Percentiles rank a stretch among this genome's conserved stretches.
These are phyloP conservation scores for Pandion haliaetus DNA, from an alignment of 2,113 vertebrate genomes.

Conservation along the genomic window DNA sequence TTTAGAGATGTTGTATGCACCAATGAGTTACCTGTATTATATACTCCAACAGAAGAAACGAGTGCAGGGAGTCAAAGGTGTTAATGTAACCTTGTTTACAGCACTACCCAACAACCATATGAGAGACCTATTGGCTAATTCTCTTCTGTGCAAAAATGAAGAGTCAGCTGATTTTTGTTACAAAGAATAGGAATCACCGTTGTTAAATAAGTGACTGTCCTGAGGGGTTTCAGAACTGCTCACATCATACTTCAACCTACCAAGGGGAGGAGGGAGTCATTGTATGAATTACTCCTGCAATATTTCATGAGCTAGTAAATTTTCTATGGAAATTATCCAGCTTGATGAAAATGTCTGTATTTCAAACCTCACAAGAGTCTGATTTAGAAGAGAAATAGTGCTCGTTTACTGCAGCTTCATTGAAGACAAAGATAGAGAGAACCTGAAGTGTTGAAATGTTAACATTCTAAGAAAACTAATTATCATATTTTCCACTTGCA, in stretches of 20 bases:
- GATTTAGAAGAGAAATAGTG: constrained; percentile 64
- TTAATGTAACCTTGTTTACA: background rate
- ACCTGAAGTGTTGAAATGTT: constrained; percentile 42
- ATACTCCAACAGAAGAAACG: background rate
- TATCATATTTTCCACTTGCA: constrained; percentile 67
- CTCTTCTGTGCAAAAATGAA: background rate
- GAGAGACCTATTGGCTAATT: background rate
- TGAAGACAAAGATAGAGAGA: constrained; percentile 58
- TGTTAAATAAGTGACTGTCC: constrained; percentile 46
- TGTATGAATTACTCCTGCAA: constrained; percentile 38
- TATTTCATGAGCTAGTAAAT: constrained; percentile 64
- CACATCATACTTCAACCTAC: constrained; percentile 37
- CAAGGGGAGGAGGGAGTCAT: background rate
- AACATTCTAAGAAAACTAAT: constrained; percentile 50
- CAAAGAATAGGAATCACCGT: background rate
- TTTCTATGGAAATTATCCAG: constrained; percentile 62
- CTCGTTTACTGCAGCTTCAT: constrained; percentile 61
- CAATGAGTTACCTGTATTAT: background rate
- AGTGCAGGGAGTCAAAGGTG: background rate
- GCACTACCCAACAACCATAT: accelerated
- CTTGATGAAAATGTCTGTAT: constrained; percentile 60
- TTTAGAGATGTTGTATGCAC: background rate
- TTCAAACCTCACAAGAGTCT: constrained; percentile 62
- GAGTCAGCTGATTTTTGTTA: constrained; percentile 39
- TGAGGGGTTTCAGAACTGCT: constrained; percentile 27